phyloP scores from a whole-genome alignment of 2,797 vertebrate species.

The Scleropages formosus region DNA sequence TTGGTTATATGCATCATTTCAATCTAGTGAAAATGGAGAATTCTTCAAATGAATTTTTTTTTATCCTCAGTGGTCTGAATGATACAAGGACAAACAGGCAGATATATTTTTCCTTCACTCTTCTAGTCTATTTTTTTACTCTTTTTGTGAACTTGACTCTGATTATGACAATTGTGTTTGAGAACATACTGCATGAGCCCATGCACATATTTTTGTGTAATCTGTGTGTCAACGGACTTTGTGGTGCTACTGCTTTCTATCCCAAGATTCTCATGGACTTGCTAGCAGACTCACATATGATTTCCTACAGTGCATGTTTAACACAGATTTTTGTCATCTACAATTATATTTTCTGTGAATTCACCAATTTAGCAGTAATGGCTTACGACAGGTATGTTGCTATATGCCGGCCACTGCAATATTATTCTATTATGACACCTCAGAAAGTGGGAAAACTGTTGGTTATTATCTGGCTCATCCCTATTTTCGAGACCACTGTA shows the following conservation, averaged over 20 bases:
- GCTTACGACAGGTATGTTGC: constrained; percentile 64
- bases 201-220: constrained; percentile 60
- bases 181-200: constrained; percentile 55
- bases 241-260: constrained; percentile 56
- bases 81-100: constrained; percentile 43
- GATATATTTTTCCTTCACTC: constrained; percentile 49
- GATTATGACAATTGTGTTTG: constrained; percentile 43
- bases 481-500: constrained; percentile 33
- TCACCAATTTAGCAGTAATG: constrained; percentile 56
- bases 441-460: constrained; percentile 48
- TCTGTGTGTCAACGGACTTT: constrained; percentile 55
- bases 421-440: constrained; percentile 52
- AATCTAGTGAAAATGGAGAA: constrained; percentile 46
- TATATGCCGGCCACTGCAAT: constrained; percentile 60
- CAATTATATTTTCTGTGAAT: constrained; percentile 51
- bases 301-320: constrained; percentile 53
- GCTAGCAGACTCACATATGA: constrained; percentile 40
- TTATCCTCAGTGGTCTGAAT: constrained; percentile 58
- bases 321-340: constrained; percentile 49
- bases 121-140: constrained; percentile 54
- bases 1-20: neutral
- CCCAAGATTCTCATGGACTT: constrained; percentile 57
- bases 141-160: constrained; percentile 56
- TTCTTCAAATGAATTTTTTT: constrained; percentile 38
- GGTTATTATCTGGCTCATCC: constrained; percentile 51